Conservation (phyloP, 2,797 vertebrate species). For the Betta splendens region DNA sequence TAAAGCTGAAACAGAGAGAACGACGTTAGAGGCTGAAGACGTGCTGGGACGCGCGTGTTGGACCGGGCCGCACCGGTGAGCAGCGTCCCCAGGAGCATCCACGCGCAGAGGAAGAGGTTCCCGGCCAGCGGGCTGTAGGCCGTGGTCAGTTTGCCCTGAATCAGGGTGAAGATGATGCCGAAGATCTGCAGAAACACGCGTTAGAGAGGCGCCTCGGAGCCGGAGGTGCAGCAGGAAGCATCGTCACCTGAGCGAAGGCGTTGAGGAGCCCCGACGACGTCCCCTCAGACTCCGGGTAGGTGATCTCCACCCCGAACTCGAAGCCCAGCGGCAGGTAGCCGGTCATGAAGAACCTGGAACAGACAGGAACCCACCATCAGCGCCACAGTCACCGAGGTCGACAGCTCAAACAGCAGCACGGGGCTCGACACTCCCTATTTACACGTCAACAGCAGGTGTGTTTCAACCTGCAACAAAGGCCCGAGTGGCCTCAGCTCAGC, state of each 20-base stretch:
- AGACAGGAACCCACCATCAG: no score
- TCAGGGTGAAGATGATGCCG: slow-evolving; percentile 94
- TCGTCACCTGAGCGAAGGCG: slow-evolving; percentile 90
- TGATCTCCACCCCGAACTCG: slow-evolving; percentile 97
- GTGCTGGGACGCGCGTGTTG: not conserved
- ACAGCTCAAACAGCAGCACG: no score
- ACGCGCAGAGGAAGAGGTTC: slow-evolving; percentile 91
- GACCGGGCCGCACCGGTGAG: slow-evolving; percentile 87
- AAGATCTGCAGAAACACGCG: slow-evolving; percentile 83
- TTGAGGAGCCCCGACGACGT: slow-evolving; percentile 96
- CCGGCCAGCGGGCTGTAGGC: slow-evolving; percentile 75
- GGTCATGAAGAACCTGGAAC: slow-evolving; percentile 96
- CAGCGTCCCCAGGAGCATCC: slow-evolving; percentile 91
- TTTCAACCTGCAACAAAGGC: slow-evolving; percentile 16
- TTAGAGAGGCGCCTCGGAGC: slow-evolving; percentile 3
- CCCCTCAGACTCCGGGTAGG: slow-evolving; percentile 95
- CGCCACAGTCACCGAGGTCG: no score
- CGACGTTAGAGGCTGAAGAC: not conserved
- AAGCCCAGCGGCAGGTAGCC: slow-evolving; percentile 97
- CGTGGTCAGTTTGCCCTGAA: slow-evolving; percentile 89
- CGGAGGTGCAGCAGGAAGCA: not conserved
- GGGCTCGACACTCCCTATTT: no score
- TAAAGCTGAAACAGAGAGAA: slow-evolving; percentile 86
- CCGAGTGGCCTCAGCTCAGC: no score
- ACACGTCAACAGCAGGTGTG: slow-evolving; percentile 30